A percentile compares a stretch with the other conserved stretches of the same genome.
Evolutionary conservation across 2,113 vertebrate genomes (phyloP).

Genomic region (Aldabrachelys gigantea): DNA sequence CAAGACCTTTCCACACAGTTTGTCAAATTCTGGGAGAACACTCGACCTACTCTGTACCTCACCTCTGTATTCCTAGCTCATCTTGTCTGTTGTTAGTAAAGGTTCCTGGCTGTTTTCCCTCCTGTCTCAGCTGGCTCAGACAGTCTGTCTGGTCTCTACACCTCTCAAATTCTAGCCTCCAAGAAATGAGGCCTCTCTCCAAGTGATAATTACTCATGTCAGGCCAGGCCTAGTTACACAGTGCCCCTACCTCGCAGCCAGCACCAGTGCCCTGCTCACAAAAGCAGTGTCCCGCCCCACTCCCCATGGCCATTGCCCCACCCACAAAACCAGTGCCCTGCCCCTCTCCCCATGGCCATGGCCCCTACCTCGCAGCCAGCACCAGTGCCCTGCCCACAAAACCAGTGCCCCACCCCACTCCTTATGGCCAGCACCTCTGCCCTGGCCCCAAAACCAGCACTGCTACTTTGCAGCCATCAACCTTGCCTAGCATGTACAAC

Average conservation of each 20-base stretch:
- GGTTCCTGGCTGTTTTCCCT: neutral
- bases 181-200: neutral
- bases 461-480: neutral
- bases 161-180: neutral
- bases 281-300: too few relatives aligned
- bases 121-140: neutral
- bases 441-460: neutral
- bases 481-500: rapidly evolving
- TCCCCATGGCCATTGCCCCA: too few relatives aligned
- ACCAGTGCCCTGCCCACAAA: too few relatives aligned
- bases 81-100: neutral
- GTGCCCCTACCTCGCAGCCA: neutral
- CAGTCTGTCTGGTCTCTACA: neutral
- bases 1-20: neutral
- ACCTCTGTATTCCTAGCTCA: neutral
- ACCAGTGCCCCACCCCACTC: too few relatives aligned
- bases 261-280: too few relatives aligned
- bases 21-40: neutral
- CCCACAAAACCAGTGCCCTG: too few relatives aligned
- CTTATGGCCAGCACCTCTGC: too few relatives aligned
- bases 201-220: neutral
- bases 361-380: too few relatives aligned
- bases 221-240: neutral
- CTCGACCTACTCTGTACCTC: neutral
- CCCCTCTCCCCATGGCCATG: neutral